Evolutionary conservation across 2,113 vertebrate genomes (phyloP).

Genomic region (Gavialis gangeticus): DNA sequence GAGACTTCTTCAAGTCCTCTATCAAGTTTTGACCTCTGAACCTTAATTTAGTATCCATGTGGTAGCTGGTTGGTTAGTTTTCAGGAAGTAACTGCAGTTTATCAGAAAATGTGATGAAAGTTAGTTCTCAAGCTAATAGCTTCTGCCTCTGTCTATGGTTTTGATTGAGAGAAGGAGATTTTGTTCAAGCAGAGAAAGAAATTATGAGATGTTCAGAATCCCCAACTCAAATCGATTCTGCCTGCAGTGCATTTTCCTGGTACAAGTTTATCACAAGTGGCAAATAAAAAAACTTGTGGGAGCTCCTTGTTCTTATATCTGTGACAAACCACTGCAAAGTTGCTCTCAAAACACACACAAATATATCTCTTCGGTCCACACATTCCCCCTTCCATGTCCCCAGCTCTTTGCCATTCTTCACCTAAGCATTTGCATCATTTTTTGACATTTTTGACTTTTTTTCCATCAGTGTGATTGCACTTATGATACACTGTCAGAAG

Average conservation of each 20-base stretch:
- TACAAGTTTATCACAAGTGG: not conserved
- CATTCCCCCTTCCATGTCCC: not conserved
- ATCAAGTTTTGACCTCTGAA: not conserved
- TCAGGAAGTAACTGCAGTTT: not conserved
- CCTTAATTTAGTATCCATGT: not conserved
- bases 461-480: constrained; percentile 9
- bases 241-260: not conserved
- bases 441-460: constrained; percentile 39
- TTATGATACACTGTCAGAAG: constrained; percentile 46
- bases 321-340: not conserved
- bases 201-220: not conserved
- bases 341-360: not conserved
- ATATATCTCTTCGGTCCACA: not conserved
- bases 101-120: rapidly evolving
- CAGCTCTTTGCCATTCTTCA: not conserved
- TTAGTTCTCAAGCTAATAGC: not conserved
- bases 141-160: not conserved
- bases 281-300: not conserved
- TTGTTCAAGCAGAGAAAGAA: not conserved
- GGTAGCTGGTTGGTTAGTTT: not conserved
- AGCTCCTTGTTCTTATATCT: not conserved
- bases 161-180: not conserved
- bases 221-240: not conserved
- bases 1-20: not conserved
- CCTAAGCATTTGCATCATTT: not conserved